These are phyloP conservation scores for Kuschelorhynchus macadamiae DNA, from an alignment of 2,888 invertebrate species.

Conservation along the genomic window DNA sequence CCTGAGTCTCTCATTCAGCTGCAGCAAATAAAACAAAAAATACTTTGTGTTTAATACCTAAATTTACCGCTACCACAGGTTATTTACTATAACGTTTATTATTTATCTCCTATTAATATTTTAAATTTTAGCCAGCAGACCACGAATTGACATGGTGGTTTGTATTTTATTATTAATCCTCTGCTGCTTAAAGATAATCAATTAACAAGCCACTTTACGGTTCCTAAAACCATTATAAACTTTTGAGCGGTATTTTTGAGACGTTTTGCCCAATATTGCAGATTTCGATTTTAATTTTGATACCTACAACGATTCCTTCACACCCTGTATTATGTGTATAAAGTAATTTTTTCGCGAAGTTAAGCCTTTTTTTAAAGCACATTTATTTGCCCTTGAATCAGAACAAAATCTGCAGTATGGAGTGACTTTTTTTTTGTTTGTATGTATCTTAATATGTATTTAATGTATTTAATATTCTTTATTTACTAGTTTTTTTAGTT, in stretches of 20 bases:
- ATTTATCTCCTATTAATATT: no score
- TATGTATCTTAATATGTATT: slow-evolving; percentile 11
- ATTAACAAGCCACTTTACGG: slow-evolving; percentile 19
- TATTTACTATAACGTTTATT: no score
- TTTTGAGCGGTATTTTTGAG: slow-evolving; percentile 9
- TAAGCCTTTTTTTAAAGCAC: neutral
- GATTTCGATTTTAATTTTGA: slow-evolving; percentile 6
- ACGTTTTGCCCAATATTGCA: slow-evolving; percentile 28
- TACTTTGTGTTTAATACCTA: no score
- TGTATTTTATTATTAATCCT: no score
- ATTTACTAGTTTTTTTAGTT: slow-evolving; percentile 48
- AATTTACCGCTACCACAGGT: no score
- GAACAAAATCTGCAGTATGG: slow-evolving; percentile 30
- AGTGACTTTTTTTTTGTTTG: slow-evolving; percentile 8
- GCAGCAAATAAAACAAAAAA: no score
- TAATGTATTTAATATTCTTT: slow-evolving; percentile 32
- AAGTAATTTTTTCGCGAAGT: neutral
- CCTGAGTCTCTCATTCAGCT: no score
- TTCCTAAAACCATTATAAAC: neutral
- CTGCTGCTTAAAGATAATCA: slow-evolving; percentile 5
- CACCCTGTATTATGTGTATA: neutral
- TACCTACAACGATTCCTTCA: neutral
- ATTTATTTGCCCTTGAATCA: neutral
- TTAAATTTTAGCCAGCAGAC: no score
- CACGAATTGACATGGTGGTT: no score